Evolutionary conservation across 1,140 invertebrate genomes (phyloP), one percentile per base, ranked within the genome.

Genomic region (Helicoverpa zea): DNA sequence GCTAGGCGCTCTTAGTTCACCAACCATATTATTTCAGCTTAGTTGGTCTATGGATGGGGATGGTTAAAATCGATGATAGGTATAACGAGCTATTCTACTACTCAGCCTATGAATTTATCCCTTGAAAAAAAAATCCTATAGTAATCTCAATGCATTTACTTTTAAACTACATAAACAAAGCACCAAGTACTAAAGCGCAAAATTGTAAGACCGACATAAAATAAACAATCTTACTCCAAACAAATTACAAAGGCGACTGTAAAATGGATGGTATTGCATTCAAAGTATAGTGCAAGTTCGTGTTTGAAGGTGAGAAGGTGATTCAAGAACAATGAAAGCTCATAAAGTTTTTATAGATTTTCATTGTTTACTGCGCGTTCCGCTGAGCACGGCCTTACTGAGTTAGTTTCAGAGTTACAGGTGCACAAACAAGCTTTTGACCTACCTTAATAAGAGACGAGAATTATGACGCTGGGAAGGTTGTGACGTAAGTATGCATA

Each of bases 311-410:
- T 70, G 80, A 68, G 61, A 76, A 80, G 70, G 70, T 49, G 61
- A 76, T 81, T 70, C 73, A 73, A 77, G 80, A 82, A 84, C 83
- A 86, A 83, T 87, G 81, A 82, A 79, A 73, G 79, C 84, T 82
- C 83, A 83, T 87, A 86, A 87, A 87, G 59, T 76, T 84, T 87
- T 87, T 84, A 86, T 86, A 75, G 72, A 74, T 80, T 87, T 81
- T 80, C 81, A 82, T 83, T 85, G 68, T 84, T 87, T 85, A 85
- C 83, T 75, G 64, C 72, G 79, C 76, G 35, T 61, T 77, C 74
- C 30, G 52, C 70, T 16, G 77, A 51, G 77, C 64, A 14, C 73
- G 72, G 47, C 80, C 66, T 85, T 83, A 81, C 77, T 82, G 78
- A 82, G 56, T 81, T 47, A 43, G 30, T 66, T 47, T 10, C 16